Percentiles rank a stretch among this genome's conserved stretches.
Conservation (phyloP, 2,113 vertebrate genomes). For the Muntiacus reevesi region DNA sequence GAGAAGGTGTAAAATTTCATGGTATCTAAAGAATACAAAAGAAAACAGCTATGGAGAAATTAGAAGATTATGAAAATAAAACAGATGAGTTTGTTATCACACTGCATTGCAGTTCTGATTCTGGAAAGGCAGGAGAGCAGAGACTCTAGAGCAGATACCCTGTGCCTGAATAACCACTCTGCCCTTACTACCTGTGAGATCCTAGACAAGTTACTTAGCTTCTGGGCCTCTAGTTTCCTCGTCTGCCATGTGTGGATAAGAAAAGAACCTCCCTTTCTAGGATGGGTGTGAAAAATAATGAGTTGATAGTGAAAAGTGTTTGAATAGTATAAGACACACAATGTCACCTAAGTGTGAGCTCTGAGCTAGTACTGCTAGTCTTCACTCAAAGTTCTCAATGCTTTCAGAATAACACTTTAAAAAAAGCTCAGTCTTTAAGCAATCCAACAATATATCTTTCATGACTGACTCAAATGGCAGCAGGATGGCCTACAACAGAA, state of each 20-base stretch:
- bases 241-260: background rate
- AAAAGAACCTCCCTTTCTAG: background rate
- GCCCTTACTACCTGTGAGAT: background rate
- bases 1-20: background rate
- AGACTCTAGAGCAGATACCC: background rate
- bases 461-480: background rate
- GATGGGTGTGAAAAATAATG: background rate
- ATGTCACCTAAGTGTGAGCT: background rate
- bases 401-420: background rate
- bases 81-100: background rate
- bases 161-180: background rate
- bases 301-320: background rate
- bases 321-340: background rate
- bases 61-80: background rate
- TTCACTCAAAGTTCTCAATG: background rate
- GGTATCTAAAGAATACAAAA: background rate
- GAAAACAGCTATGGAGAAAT: background rate
- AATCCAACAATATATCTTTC: background rate
- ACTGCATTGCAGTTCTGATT: background rate
- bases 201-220: too few species aligned
- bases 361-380: background rate
- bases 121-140: background rate
- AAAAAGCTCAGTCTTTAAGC: background rate
- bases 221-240: background rate
- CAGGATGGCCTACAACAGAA: background rate